Evolutionary conservation across 1,140 invertebrate genomes (phyloP).

Genomic region (Phymastichus coffea): DNA sequence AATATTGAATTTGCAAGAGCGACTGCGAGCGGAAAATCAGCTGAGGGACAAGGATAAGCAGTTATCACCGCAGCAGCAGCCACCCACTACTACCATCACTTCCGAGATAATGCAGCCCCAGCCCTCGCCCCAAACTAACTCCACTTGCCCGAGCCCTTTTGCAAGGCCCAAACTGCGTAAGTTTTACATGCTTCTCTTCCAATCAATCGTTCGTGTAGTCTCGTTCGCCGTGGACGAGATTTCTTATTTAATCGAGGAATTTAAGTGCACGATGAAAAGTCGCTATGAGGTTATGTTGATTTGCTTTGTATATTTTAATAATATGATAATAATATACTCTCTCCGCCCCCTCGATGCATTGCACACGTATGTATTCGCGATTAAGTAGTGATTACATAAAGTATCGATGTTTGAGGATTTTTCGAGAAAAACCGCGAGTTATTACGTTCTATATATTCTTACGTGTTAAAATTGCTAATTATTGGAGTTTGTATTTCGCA

Average conservation of each 20-base stretch:
- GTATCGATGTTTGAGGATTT: constrained; percentile 14
- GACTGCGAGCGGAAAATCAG: constrained; percentile 67
- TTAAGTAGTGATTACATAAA: constrained; percentile 24
- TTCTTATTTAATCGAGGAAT: too few species aligned
- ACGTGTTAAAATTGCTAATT: too few species aligned
- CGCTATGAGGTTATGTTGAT: constrained; percentile 55
- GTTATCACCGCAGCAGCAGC: background rate
- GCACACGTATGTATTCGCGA: background rate
- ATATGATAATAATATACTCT: background rate
- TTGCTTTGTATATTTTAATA: constrained; percentile 28
- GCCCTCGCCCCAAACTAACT: constrained; percentile 37
- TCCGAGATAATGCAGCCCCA: constrained; percentile 26
- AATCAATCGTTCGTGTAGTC: too few species aligned
- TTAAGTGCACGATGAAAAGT: too few species aligned
- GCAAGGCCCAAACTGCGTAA: constrained; percentile 49
- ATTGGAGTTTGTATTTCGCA: too few species aligned
- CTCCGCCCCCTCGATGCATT: constrained; percentile 17
- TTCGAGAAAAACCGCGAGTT: background rate
- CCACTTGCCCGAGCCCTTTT: constrained; percentile 37
- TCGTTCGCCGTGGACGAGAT: too few species aligned
- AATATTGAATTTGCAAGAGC: constrained; percentile 65
- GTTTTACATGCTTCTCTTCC: too few species aligned
- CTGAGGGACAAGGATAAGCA: constrained; percentile 56
- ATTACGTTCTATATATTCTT: too few species aligned
- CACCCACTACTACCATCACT: background rate